Evolutionary conservation across 2,797 vertebrate species (phyloP).

Genomic region (Rhinatrema bivittatum): DNA sequence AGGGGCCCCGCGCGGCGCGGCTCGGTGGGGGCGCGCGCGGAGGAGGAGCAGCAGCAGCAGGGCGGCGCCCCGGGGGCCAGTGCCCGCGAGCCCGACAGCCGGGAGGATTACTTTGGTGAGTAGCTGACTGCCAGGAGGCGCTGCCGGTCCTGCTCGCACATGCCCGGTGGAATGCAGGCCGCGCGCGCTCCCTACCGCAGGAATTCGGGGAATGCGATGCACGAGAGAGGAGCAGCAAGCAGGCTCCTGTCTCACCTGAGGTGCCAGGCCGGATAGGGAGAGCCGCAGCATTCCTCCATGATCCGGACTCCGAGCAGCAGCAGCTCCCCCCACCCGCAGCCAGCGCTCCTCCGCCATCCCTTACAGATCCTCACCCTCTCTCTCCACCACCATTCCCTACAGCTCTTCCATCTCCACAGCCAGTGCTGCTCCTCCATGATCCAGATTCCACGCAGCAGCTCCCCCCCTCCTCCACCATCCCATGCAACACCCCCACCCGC

Average conservation of each 20-base stretch:
- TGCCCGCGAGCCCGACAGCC: constrained; percentile 43
- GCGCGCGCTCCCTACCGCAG: constrained; percentile 33
- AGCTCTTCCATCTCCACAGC: too few species aligned
- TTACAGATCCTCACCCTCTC: too few species aligned
- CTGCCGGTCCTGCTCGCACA: not conserved
- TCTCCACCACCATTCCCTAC: too few species aligned
- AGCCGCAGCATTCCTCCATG: constrained; percentile 37
- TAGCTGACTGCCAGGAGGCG: too few species aligned
- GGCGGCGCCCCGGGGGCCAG: not conserved
- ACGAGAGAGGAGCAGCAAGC: constrained; percentile 30
- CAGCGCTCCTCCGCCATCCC: too few species aligned
- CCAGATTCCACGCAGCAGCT: too few species aligned
- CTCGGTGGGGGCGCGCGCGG: constrained; percentile 33
- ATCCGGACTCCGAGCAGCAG: too few species aligned
- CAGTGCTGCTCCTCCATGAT: too few species aligned
- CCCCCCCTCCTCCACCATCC: too few species aligned
- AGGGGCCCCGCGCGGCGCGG: constrained; percentile 31
- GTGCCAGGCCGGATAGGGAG: constrained; percentile 33
- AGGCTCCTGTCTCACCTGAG: constrained; percentile 33
- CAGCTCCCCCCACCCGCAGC: too few species aligned
- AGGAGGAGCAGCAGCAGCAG: not conserved
- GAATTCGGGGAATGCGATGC: constrained; percentile 34
- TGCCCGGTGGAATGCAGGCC: too few species aligned
- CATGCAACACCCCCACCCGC: too few species aligned
- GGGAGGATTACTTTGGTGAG: constrained; percentile 81